These are phyloP conservation scores for Osedax fenrisi DNA, from an alignment of 2,888 invertebrate species.

Conservation along the genomic window DNA sequence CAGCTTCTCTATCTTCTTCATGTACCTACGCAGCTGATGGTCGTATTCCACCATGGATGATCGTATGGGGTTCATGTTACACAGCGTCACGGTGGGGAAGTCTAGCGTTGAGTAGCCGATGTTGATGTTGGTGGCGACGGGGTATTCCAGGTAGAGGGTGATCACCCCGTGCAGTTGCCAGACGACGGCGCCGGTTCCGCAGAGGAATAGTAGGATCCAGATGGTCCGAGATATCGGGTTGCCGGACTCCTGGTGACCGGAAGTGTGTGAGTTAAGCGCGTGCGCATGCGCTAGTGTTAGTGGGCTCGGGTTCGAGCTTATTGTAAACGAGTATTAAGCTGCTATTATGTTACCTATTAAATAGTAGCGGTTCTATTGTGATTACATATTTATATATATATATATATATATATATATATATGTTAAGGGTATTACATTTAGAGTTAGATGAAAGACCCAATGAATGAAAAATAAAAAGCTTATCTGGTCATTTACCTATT, in stretches of 20 bases:
- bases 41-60: not conserved
- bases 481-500: no score
- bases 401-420: no score
- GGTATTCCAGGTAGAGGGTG: conserved; percentile 20
- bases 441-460: no score
- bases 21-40: not conserved
- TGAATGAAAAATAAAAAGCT: no score
- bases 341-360: no score
- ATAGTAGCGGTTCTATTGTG: no score
- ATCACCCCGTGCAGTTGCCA: conserved; percentile 25
- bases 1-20: not conserved
- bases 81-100: conserved; percentile 34
- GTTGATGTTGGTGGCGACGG: conserved; percentile 23
- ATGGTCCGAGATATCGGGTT: conserved; percentile 22
- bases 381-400: no score
- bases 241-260: not conserved
- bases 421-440: no score
- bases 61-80: conserved; percentile 34
- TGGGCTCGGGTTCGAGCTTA: no score
- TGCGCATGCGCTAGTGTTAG: no score
- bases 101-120: conserved; percentile 27
- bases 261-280: not conserved
- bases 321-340: no score
- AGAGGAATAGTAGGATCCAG: conserved; percentile 31
- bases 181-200: conserved; percentile 21